Conservation (phyloP, 2,797 vertebrate genomes). For the Salmo trutta region DNA sequence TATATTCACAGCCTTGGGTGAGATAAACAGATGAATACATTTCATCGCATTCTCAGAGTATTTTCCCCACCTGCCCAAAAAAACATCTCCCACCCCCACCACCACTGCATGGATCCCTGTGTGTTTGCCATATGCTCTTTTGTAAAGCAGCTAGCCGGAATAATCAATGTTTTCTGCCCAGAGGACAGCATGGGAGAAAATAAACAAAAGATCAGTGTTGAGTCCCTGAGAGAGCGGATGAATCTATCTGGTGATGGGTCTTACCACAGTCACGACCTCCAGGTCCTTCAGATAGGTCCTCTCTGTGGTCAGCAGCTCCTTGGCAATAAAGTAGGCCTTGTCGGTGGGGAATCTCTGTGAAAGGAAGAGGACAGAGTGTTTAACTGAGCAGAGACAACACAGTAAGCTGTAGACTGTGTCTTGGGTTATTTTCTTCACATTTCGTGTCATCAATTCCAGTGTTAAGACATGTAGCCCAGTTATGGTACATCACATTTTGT, state of each 20-base stretch:
- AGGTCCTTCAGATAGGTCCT: slow-evolving; percentile 94
- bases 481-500: slow-evolving; percentile 7
- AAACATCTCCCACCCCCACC: slow-evolving; percentile 25
- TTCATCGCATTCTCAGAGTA: slow-evolving; percentile 39
- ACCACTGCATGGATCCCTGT: slow-evolving; percentile 40
- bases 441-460: not conserved
- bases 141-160: slow-evolving; percentile 52
- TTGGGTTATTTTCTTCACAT: not conserved
- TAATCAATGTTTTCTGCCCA: slow-evolving; percentile 60
- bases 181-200: slow-evolving; percentile 35
- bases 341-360: slow-evolving; percentile 90
- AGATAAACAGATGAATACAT: slow-evolving; percentile 52
- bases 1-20: slow-evolving; percentile 53
- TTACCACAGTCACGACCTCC: slow-evolving; percentile 93
- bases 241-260: slow-evolving; percentile 36
- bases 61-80: slow-evolving; percentile 52
- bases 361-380: slow-evolving; percentile 26
- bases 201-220: slow-evolving; percentile 22
- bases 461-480: slow-evolving; percentile 23
- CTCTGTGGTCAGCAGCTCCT: slow-evolving; percentile 91
- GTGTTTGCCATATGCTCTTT: slow-evolving; percentile 40
- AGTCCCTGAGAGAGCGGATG: slow-evolving; percentile 1
- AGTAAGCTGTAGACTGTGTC: not conserved
- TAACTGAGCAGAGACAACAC: slow-evolving; percentile 8
- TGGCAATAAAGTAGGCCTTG: slow-evolving; percentile 93